Base-by-base conservation (phyloP, 2,113 vertebrate genomes). In the Paramisgurnus dabryanus region DNA sequence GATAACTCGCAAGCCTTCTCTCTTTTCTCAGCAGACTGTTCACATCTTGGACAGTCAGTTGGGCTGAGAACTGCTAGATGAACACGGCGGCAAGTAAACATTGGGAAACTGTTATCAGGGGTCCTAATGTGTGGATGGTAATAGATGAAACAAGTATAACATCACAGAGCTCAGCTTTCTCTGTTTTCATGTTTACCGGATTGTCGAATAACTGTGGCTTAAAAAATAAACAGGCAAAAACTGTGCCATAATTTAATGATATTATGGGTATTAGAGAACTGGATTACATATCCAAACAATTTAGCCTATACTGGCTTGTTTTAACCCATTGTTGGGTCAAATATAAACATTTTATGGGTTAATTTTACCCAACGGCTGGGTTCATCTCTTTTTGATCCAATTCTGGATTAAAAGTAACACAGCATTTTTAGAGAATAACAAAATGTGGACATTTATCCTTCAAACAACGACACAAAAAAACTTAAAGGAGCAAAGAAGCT, bases 111-210 rank as follows among this genome's bases (percentile, higher is more conserved):
- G 70, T 60, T 73, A 43, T 58, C 15, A n/a, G 53, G 53, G 53
- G 40, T 60, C 39, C 70, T 73, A 73, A 73, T 60, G 70, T 73
- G 70, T 43, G 10, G 34, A 57, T 57, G 69, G 69, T 57, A 72
- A 72, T 57, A 57, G 18, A 57, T 50, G 40, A 70, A 39, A 57
- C 34, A 39, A 34, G 15, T 53, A 70, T 22, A 71, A 40, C 34
- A 73, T n/a, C 27, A n/a, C 13, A 8, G 13, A 70, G 49, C 49
- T 71, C 49, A 39, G 67, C 47, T 71, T 40, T 15, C 18, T 72
- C 39, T 57, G 34, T 58, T 57, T 57, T 72, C 6, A 57, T 57
- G 15, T 34, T 15, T 49, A 70, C 22, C 22, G 47, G 17, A 18
- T 18, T 18, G 41, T 67, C 41, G 10, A 18, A 47, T 45, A 39